phyloP scores from a whole-genome alignment of 2,797 vertebrate species.

The Percopsis omiscomaycus region DNA sequence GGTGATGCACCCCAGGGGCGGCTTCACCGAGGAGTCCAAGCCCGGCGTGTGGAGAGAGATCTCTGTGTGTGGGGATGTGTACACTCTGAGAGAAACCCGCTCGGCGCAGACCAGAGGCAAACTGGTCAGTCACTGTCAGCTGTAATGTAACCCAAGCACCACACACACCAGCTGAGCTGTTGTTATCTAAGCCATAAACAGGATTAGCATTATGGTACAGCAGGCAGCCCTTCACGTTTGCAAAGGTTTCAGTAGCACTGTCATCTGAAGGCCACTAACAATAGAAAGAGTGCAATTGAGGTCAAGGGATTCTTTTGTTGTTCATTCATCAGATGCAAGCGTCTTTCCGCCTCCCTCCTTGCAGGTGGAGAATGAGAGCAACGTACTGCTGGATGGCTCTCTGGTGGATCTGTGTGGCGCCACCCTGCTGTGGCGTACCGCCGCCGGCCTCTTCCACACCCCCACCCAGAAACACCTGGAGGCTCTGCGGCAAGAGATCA shows the following conservation, averaged over 20 bases:
- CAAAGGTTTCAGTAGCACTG: not conserved
- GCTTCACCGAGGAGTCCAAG: constrained; percentile 95
- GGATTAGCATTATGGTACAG: not conserved
- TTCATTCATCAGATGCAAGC: constrained; percentile 1
- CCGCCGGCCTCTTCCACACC: constrained; percentile 92
- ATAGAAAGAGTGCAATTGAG: too few relatives aligned
- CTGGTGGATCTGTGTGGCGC: constrained; percentile 96
- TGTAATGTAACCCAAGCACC: not conserved
- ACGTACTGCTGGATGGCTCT: constrained; percentile 92
- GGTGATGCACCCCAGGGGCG: constrained; percentile 96
- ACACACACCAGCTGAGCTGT: not conserved
- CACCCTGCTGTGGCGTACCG: constrained; percentile 94
- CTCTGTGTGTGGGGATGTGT: constrained; percentile 96
- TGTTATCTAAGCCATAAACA: constrained; percentile 1
- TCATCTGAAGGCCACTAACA: not conserved
- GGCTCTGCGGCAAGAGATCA: constrained; percentile 96
- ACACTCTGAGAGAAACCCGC: constrained; percentile 94
- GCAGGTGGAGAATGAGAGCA: constrained; percentile 95
- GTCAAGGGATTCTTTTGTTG: not conserved
- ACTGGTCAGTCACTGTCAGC: constrained; percentile 76
- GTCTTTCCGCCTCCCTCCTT: constrained; percentile 12
- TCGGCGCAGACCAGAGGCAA: constrained; percentile 96
- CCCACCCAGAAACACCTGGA: constrained; percentile 98
- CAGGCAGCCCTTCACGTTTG: not conserved
- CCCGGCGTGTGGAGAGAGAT: constrained; percentile 97